Base-by-base conservation (phyloP, 2,113 vertebrate species). In the Onychostoma macrolepis region DNA sequence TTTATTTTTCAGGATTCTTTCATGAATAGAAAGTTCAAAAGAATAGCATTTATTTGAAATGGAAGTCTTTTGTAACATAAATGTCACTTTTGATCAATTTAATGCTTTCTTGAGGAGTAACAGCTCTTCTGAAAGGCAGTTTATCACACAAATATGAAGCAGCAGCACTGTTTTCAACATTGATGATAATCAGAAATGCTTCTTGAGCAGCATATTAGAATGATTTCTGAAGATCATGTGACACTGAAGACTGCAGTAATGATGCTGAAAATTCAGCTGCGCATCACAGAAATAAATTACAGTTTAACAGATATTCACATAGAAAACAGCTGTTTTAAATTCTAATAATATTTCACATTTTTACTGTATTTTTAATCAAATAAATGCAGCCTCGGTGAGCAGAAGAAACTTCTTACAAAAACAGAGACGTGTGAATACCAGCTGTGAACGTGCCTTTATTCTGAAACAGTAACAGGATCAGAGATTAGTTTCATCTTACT, bases 191-290 rank as follows among this genome's bases (percentile, higher is more conserved):
- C 11, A 63, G 10, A 63, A 63, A 63, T 63, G 61, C 26, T 53
- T 53, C 2, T 63, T 26, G 58, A 63, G 8, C 61, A 26, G 9
- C 3, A 56, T 56, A 56, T 65, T 65, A 28, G 1, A 0, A 1
- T 65, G 61, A 28, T 65, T 65, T 65, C 61, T 65, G 61, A 65
- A 65, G 61, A 26, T 65, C 61, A 65, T 26, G n/a, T 65, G 61
- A 65, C 61, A 28, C 26, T 26, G n/a, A 65, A 65, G 61, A 28
- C 1, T 65, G n/a, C 1, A 65, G 26, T 11, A 65, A 65, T 65
- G 12, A 65, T 65, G 61, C 24, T 63, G 61, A 13, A 65, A 26
- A 65, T 28, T 1, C 61, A 63, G 58, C 9, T 61, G 1, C 0
- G n/a, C 2, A 63, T 26, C n/a, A 63, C n/a, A 26, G n/a, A 11